Evolutionary conservation across 2,888 invertebrate species (phyloP), one percentile per base, ranked within the genome.

Genomic region (Dioctria rufipes): DNA sequence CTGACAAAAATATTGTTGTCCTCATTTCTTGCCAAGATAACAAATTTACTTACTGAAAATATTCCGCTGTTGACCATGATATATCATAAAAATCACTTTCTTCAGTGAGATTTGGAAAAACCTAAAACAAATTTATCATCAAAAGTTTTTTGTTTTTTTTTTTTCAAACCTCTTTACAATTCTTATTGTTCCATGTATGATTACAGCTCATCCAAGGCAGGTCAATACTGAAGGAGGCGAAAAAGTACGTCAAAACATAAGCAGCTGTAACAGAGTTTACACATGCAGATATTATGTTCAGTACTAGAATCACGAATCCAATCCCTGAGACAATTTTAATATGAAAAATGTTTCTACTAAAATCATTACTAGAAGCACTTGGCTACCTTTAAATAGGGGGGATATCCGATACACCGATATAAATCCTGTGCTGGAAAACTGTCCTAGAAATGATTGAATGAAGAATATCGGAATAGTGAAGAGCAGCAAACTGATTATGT

Each of bases 381-480:
- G 25, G 4, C 83, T 89, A 95, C 96, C 97, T 93, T 97, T 97
- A 88, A 97, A 95, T 71, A 96, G 90, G 3, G 96, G 96, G 81
- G 93, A 92, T 82, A 95, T 92, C 84, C 93, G 93, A 90, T 96
- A 96, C 73, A 95, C 91, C 8, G 95, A 94, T 85, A 96, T 92
- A 83, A 95, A 95, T 83, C 96, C 95, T 69, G 94, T 93, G 85
- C 94, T 94, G 13, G 95, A 92, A 88, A 96, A 95, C 87, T 97
- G 97, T 39, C 97, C 97, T 85, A 97, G 90, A n/a, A 94, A 93
- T 0, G 95, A 93, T 88, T 97, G 97, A 90, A 97, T 90, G 86
- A 96, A 95, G 86, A 96, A 94, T 82, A 97, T 91, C 0, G 97
- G 97, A 75, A 96, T 93, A 11, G 96, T 95, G 85, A 95, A 96